phyloP scores from a whole-genome alignment of 2,113 vertebrate genomes.

The Ictalurus punctatus region DNA sequence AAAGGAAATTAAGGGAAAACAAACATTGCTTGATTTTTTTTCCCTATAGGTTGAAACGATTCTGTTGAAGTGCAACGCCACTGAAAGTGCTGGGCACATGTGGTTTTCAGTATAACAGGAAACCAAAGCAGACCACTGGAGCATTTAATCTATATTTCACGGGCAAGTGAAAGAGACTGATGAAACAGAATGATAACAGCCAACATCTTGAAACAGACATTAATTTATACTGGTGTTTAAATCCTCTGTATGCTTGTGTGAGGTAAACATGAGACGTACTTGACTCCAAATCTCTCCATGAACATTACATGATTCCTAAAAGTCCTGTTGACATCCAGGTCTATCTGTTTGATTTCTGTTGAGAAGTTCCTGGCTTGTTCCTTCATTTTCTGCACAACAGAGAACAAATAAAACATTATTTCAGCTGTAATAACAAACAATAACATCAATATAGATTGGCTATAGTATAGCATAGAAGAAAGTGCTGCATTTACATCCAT shows the following conservation, averaged over 20 bases:
- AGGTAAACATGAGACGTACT: constrained; percentile 71
- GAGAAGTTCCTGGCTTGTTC: constrained; percentile 82
- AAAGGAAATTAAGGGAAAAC: not conserved
- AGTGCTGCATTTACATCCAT: not conserved
- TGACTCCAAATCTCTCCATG: constrained; percentile 88
- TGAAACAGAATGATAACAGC: no score
- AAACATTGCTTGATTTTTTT: not conserved
- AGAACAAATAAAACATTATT: not conserved
- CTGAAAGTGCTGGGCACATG: not conserved
- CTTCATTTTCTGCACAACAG: constrained; percentile 81
- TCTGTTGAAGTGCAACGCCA: not conserved
- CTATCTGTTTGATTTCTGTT: constrained; percentile 90
- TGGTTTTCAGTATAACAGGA: not conserved
- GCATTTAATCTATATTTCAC: not conserved
- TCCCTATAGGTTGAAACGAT: not conserved
- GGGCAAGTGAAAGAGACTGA: not conserved
- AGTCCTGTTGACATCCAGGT: constrained; percentile 89
- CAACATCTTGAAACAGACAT: not conserved
- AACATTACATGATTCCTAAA: constrained; percentile 96
- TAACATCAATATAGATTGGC: not conserved
- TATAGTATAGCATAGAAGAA: not conserved
- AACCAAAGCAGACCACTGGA: not conserved
- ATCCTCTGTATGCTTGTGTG: not conserved
- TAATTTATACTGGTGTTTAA: not conserved
- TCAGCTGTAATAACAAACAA: not conserved